A percentile compares a stretch with the other conserved stretches of the same genome.
These are phyloP conservation scores for Eupithecia pulchellata DNA, from an alignment of 2,888 invertebrate genomes.

Conservation along the genomic window DNA sequence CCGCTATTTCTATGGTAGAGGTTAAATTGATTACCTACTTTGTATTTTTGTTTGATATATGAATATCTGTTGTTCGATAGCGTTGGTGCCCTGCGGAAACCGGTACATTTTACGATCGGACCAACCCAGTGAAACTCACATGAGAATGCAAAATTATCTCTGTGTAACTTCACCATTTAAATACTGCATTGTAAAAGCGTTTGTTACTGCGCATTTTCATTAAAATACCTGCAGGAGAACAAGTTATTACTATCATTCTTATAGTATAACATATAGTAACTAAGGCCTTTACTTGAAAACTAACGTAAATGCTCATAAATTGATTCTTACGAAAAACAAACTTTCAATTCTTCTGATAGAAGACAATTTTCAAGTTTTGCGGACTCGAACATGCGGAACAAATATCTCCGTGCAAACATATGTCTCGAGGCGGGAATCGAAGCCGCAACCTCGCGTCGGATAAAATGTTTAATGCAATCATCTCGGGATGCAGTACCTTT, in stretches of 20 bases:
- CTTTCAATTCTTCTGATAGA: too few species aligned
- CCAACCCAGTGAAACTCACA: constrained; percentile 19
- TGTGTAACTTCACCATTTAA: constrained; percentile 11
- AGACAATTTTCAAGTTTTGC: too few species aligned
- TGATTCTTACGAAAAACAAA: too few species aligned
- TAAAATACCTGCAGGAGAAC: neutral
- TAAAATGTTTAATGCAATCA: too few species aligned
- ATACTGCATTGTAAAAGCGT: constrained; percentile 23
- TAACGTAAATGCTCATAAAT: too few species aligned
- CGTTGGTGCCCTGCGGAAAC: constrained; percentile 23
- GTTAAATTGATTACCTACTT: constrained; percentile 18
- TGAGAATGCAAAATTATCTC: constrained; percentile 24
- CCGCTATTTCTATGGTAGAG: constrained; percentile 15
- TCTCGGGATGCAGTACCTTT: too few species aligned
- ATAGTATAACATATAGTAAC: too few species aligned
- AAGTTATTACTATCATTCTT: neutral
- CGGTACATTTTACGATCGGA: constrained; percentile 25
- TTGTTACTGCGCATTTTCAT: neutral
- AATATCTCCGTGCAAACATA: too few species aligned
- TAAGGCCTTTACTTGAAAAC: neutral
- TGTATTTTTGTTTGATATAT: constrained; percentile 16
- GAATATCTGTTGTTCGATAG: constrained; percentile 9
- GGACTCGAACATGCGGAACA: too few species aligned
- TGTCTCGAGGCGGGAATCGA: too few species aligned
- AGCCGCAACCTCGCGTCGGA: too few species aligned